These are phyloP conservation scores for Rhinophrynus dorsalis DNA, from an alignment of 2,797 vertebrate species.

Conservation along the genomic window DNA sequence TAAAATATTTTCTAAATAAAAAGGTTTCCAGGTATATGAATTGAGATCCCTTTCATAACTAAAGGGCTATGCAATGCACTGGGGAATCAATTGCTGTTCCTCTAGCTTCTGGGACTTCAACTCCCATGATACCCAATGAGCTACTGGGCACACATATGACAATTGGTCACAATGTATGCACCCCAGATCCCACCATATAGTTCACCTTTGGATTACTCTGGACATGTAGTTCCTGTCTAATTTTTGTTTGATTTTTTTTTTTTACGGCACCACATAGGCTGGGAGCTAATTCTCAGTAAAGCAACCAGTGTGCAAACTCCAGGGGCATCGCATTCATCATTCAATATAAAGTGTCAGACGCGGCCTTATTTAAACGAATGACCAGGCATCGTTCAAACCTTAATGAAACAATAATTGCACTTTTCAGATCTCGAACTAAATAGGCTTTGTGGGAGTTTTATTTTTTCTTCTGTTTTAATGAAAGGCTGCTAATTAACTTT, in stretches of 20 bases:
- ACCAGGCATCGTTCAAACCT: slow-evolving; percentile 59
- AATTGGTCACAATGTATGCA: too few relatives aligned
- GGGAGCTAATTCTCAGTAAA: slow-evolving; percentile 12
- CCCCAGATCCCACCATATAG: neutral
- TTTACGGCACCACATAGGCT: neutral
- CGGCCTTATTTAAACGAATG: slow-evolving; percentile 54
- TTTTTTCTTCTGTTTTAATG: neutral
- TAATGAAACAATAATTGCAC: slow-evolving; percentile 64
- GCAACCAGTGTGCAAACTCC: slow-evolving; percentile 2
- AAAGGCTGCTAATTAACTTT: slow-evolving; percentile 49
- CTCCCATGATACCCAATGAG: too few relatives aligned
- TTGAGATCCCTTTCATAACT: too few relatives aligned
- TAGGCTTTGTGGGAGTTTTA: slow-evolving; percentile 1
- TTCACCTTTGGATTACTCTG: too few relatives aligned
- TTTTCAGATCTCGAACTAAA: slow-evolving; percentile 35
- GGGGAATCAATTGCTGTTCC: too few relatives aligned
- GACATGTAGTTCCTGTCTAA: neutral
- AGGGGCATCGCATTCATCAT: slow-evolving; percentile 59
- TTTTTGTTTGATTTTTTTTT: neutral
- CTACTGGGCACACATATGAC: too few relatives aligned
- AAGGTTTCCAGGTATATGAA: too few relatives aligned
- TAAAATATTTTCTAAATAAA: too few relatives aligned
- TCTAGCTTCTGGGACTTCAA: too few relatives aligned
- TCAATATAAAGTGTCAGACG: slow-evolving; percentile 56
- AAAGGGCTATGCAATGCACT: too few relatives aligned